Evolutionary conservation across 2,113 vertebrate species (phyloP).

Genomic region (Corynorhinus townsendii): DNA sequence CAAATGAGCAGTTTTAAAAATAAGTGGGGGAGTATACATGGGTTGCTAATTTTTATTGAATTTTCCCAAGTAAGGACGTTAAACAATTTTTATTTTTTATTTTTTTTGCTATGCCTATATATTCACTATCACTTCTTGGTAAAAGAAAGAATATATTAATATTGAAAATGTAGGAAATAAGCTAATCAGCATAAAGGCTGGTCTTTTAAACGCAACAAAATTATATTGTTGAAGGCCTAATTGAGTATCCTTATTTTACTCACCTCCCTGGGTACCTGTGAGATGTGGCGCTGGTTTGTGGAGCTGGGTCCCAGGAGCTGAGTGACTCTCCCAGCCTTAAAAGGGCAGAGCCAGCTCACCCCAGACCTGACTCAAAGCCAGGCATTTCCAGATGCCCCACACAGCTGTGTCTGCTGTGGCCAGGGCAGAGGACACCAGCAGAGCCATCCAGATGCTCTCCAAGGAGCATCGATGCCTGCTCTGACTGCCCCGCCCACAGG

Average conservation of each 20-base stretch:
- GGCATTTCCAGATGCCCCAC: neutral
- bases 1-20: neutral
- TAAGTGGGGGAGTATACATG: neutral
- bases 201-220: neutral
- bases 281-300: neutral
- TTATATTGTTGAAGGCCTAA: neutral
- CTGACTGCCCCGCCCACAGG: neutral
- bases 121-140: neutral
- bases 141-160: slow-evolving; percentile 16
- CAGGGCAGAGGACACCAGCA: neutral
- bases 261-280: neutral
- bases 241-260: neutral
- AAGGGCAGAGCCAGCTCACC: neutral
- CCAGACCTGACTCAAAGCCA: neutral
- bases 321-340: neutral
- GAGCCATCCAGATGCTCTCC: neutral
- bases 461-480: neutral
- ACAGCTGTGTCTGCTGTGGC: neutral
- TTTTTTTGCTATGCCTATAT: neutral
- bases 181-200: neutral
- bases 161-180: neutral
- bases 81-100: neutral
- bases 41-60: neutral
- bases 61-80: neutral
- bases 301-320: neutral